Base-by-base conservation (phyloP, 2,113 vertebrate species). In the Proterorhinus semilunaris region DNA sequence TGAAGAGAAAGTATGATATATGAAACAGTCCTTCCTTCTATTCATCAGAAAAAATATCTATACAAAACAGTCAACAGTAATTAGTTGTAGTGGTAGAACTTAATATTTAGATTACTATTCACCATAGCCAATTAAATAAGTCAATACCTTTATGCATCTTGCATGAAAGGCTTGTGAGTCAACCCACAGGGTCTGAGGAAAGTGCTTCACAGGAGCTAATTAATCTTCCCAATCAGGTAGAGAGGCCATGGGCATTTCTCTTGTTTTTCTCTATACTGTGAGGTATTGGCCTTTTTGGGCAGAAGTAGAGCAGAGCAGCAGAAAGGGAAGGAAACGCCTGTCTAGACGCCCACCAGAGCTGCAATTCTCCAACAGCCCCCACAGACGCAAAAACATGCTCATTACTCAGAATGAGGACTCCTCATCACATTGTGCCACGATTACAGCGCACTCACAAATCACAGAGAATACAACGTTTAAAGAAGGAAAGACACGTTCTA, bases 161-260 rank as follows among this genome's bases (percentile, higher is more conserved):
- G 53, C 71, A 75, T 62, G 27, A 68, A 44, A 27, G 57, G 46
- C 58, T 65, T 21, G 45, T 16, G 64, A 58, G 72, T 72, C 71
- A 69, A 91, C 86, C 91, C 89, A 90, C 85, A 88, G 71, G 81
- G 67, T 15, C 58, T 74, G 78, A 71, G 73, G 73, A 70, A 49
- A 70, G 15, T 13, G 66, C 75, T 65, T 57, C 67, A 51, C 74
- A 68, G 79, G 90, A 89, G 83, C 87, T 88, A 92, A 93, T 93
- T 92, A 92, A 93, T 93, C 92, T 92, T 91, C 79, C 90, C 88
- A 89, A 91, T 91, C 90, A 92, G 83, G 87, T 87, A 63, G 71
- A 45, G 78, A 83, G 80, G 84, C 89, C 72, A 77, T 59, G 76
- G 88, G 84, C 85, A 92, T 92, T 88, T 78, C 82, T 91, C 87